Conservation (phyloP, 2,797 vertebrate genomes). For the Takifugu rubripes region DNA sequence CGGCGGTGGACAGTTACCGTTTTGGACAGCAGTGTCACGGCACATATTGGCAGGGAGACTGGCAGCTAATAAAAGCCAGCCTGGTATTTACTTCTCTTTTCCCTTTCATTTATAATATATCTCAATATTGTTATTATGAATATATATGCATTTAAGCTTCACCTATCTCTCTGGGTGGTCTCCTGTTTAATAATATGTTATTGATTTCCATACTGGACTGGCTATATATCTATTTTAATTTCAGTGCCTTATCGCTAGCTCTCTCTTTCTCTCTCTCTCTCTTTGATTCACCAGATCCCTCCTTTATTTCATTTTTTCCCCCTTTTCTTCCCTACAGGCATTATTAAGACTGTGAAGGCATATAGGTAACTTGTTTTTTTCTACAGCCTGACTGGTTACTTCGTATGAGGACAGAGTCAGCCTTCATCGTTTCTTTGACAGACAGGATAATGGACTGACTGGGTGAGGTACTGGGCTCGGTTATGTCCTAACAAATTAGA, state of each 20-base stretch:
- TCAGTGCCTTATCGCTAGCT: conserved; percentile 68
- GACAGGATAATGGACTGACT: conserved; percentile 45
- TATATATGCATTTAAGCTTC: conserved; percentile 78
- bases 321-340: conserved; percentile 33
- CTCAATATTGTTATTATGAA: conserved; percentile 81
- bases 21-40: conserved; percentile 76
- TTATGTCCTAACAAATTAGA: conserved; percentile 31
- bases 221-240: conserved; percentile 75
- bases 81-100: conserved; percentile 72
- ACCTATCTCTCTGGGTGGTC: conserved; percentile 71
- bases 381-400: conserved; percentile 57
- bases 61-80: conserved; percentile 81
- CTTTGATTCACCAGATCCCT: conserved; percentile 62
- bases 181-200: conserved; percentile 77
- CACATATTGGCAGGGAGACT: conserved; percentile 80
- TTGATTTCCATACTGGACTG: conserved; percentile 77
- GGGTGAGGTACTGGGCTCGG: conserved; percentile 20
- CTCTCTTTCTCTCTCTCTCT: conserved; percentile 38
- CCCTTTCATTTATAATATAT: conserved; percentile 74
- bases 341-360: conserved; percentile 64
- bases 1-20: conserved; percentile 77
- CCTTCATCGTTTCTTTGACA: conserved; percentile 51
- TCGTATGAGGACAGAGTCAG: conserved; percentile 50
- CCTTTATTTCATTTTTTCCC: conserved; percentile 61
- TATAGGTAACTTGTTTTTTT: conserved; percentile 54